Evolutionary conservation across 2,113 vertebrate genomes (phyloP).

Genomic region (Arizona elegans): DNA sequence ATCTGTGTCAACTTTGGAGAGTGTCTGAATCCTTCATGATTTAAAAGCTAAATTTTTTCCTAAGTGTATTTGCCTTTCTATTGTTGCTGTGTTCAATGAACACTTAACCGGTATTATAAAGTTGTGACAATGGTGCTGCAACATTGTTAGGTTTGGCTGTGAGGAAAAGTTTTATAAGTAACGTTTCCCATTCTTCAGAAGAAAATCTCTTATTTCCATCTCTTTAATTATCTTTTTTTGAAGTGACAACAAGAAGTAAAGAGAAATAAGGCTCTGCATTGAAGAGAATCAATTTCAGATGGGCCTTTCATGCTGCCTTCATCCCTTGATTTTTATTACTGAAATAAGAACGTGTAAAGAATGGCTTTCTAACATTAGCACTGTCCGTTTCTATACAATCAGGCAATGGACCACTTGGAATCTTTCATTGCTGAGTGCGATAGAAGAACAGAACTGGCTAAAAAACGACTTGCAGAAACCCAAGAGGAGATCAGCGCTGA

Average conservation of each 20-base stretch:
- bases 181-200: not conserved
- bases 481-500: constrained; percentile 99
- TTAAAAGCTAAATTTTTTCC: not conserved
- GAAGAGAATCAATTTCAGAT: not conserved
- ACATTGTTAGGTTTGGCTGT: not conserved
- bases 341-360: not conserved
- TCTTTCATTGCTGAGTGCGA: constrained; percentile 98
- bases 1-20: not conserved
- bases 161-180: not conserved
- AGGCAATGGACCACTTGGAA: constrained; percentile 97
- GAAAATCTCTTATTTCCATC: not conserved
- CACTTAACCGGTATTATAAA: not conserved
- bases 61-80: not conserved
- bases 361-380: not conserved
- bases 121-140: not conserved
- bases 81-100: not conserved
- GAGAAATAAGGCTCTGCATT: not conserved
- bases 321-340: not conserved
- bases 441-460: constrained; percentile 93
- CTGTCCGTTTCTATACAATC: constrained; percentile 32
- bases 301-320: not conserved
- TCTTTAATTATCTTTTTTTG: not conserved
- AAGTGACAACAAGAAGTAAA: not conserved
- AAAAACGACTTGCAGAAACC: constrained; percentile 96
- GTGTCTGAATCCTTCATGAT: not conserved